Evolutionary conservation across 2,113 vertebrate genomes (phyloP).

Genomic region (Ariopsis seemanni): DNA sequence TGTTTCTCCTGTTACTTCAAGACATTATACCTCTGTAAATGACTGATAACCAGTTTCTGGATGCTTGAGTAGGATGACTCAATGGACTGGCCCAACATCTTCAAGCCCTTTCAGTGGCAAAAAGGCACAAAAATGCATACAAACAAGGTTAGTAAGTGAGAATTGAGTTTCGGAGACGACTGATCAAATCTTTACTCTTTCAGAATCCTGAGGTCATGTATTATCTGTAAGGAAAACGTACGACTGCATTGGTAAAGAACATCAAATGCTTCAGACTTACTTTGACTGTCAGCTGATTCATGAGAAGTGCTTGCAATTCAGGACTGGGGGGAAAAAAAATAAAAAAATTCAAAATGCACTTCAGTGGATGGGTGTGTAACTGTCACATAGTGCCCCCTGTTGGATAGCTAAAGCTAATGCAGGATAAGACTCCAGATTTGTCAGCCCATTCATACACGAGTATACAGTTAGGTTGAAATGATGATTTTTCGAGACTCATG

Average conservation of each 20-base stretch:
- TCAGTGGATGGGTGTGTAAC: background rate
- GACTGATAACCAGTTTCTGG: constrained; percentile 96
- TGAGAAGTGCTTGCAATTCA: constrained; percentile 93
- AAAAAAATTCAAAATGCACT: background rate
- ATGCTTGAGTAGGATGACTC: constrained; percentile 98
- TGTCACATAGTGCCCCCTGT: constrained; percentile 6
- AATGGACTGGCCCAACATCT: constrained; percentile 96
- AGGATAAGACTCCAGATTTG: background rate
- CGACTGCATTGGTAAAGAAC: background rate
- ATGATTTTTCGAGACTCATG: too few species aligned
- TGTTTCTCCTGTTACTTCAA: background rate
- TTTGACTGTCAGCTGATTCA: constrained; percentile 97
- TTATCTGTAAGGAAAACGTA: background rate
- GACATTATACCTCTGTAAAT: constrained; percentile 87
- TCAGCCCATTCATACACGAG: too few species aligned
- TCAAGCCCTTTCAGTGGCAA: constrained; percentile 81
- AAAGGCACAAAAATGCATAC: background rate
- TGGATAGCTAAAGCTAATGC: background rate
- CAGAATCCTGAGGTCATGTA: background rate
- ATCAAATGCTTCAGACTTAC: constrained; percentile 65
- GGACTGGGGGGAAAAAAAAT: constrained; percentile 67
- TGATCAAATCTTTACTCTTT: background rate
- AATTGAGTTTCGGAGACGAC: background rate
- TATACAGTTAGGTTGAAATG: too few species aligned
- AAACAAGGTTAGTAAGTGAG: background rate